phyloP scores from a whole-genome alignment of 2,888 invertebrate species.

The Caenorhabditis zanzibari region DNA sequence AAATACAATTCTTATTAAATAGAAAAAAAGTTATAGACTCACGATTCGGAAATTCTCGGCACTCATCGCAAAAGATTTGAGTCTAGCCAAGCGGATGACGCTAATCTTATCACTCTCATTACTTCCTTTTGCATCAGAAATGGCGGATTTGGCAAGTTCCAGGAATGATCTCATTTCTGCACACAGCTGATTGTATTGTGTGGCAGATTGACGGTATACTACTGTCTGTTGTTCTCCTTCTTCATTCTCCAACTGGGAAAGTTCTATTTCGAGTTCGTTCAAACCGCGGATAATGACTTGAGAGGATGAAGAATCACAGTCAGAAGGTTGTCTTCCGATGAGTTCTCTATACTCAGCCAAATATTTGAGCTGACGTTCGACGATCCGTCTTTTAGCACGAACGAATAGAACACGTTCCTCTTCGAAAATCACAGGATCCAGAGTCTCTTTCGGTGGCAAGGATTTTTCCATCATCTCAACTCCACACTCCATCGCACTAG shows the following conservation, averaged over 20 bases:
- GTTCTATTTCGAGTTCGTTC: slow-evolving; percentile 38
- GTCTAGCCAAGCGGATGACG: slow-evolving; percentile 41
- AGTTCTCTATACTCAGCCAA: slow-evolving; percentile 57
- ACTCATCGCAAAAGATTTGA: slow-evolving; percentile 69
- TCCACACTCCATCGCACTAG: slow-evolving; percentile 39
- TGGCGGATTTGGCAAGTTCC: slow-evolving; percentile 27
- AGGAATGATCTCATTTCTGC: slow-evolving; percentile 66
- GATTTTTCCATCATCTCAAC: slow-evolving; percentile 62
- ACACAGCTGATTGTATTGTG: slow-evolving; percentile 67
- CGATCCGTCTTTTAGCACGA: slow-evolving; percentile 59
- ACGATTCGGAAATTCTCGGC: slow-evolving; percentile 64
- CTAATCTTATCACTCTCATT: slow-evolving; percentile 24
- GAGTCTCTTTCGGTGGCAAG: slow-evolving; percentile 69
- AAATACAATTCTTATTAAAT: background rate
- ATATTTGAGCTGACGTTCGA: slow-evolving; percentile 68
- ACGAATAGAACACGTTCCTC: slow-evolving; percentile 68
- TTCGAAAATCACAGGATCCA: slow-evolving; percentile 74
- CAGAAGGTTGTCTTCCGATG: slow-evolving; percentile 46
- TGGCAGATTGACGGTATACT: slow-evolving; percentile 66
- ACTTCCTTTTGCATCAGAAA: slow-evolving; percentile 27
- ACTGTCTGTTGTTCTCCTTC: slow-evolving; percentile 26
- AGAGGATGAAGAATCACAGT: slow-evolving; percentile 57
- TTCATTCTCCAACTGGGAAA: slow-evolving; percentile 30
- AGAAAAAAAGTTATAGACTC: background rate
- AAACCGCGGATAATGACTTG: slow-evolving; percentile 66